Conservation (phyloP, 1,140 invertebrate genomes). For the Meloidogyne hapla region DNA sequence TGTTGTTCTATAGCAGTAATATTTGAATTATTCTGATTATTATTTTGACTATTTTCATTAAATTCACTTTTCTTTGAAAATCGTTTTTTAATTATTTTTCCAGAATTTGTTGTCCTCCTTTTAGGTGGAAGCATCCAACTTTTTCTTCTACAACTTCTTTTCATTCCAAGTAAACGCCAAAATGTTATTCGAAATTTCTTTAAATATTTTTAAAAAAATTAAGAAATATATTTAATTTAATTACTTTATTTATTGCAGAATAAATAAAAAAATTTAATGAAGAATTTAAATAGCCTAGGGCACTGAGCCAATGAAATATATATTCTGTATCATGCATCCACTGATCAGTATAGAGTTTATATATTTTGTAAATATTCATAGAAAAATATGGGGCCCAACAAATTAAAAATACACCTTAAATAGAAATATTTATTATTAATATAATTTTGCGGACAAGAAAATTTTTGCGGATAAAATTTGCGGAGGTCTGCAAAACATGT, state of each 20-base stretch:
- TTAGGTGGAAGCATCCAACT: constrained; percentile 61
- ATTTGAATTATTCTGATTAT: neutral
- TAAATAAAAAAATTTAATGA: constrained; percentile 63
- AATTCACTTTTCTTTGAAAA: neutral
- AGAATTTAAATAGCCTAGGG: constrained; percentile 61
- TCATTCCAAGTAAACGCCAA: constrained; percentile 54
- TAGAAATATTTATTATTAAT: too few species aligned
- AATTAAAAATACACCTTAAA: constrained; percentile 61
- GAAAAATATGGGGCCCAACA: constrained; percentile 64
- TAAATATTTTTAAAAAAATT: neutral
- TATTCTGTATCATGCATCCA: constrained; percentile 55
- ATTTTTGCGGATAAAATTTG: too few species aligned
- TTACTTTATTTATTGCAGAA: constrained; percentile 62
- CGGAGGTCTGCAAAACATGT: neutral
- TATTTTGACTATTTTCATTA: neutral
- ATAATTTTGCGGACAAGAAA: constrained; percentile 11
- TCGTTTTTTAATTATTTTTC: constrained; percentile 8
- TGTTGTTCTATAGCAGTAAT: neutral
- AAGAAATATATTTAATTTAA: neutral
- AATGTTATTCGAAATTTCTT: constrained; percentile 63
- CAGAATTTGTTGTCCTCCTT: neutral
- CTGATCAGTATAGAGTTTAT: constrained; percentile 46
- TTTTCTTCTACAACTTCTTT: constrained; percentile 40
- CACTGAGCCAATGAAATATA: constrained; percentile 63
- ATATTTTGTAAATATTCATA: constrained; percentile 63